Base-by-base conservation (phyloP, 2,888 invertebrate species). In the Mellilla xanthometata region DNA sequence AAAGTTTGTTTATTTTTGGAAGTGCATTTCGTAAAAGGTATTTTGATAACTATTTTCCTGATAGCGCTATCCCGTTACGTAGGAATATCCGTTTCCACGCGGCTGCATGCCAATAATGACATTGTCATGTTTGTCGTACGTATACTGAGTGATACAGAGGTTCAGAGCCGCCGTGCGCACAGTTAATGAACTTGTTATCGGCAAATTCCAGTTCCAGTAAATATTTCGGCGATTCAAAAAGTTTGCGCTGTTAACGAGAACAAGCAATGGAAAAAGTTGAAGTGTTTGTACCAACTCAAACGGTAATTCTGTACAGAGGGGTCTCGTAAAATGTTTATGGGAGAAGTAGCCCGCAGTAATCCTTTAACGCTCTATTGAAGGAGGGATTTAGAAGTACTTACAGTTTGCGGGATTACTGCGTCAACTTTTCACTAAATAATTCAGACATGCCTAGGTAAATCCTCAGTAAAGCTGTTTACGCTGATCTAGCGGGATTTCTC, bases 311-410 rank as follows among this genome's bases (percentile, higher is more conserved):
- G 54, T 62, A 57, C 65, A 54, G 63, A 62, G 58, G 60, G 54
- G 49, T 41, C 49, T 71, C 72, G 64, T 77, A 72, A 77, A 77
- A 72, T 64, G 54, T 75, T 75, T 72, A 74, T 68, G 55, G 62
- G 57, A 54, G 58, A 62, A 62, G 60, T 61, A 54, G 68, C 61
- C 65, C 62, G 57, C 56, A 39, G 60, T 69, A 67, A 71, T 54
- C 64, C 63, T 58, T 72, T 62, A 68, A 63, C 61, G 62, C 57
- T 68, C 65, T 59, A 61, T 62, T 62, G 61, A 60, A 57, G 62
- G 65, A 65, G 54, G 66, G 61, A 68, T 68, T 65, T 57, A 52
- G 43, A 54, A 53, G 49, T 48, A 47, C 49, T 42, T 39, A 49
- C 30, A 44, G 44, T 43, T 56, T 44, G 38, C 36, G 31, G 35